Evolutionary conservation across 2,113 vertebrate species (phyloP).

Genomic region (Hassar affinis): DNA sequence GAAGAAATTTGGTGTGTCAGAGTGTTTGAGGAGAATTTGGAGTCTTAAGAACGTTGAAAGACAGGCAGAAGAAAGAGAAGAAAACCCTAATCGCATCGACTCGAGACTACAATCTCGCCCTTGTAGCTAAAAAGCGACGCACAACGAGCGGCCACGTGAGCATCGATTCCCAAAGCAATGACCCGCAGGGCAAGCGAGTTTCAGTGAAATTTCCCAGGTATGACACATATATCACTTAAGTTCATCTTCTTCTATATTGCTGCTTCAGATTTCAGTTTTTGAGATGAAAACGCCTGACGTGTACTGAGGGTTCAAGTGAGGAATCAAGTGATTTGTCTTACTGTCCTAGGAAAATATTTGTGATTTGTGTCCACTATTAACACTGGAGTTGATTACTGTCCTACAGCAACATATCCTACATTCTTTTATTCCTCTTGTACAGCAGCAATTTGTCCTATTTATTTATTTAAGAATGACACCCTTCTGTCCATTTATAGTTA

Average conservation of each 20-base stretch:
- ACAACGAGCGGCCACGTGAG: not conserved
- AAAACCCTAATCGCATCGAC: not conserved
- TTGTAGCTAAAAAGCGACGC: not conserved
- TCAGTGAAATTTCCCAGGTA: constrained; percentile 47
- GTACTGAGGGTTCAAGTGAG: no score
- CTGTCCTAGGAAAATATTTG: not conserved
- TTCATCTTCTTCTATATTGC: not conserved
- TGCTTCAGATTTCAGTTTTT: not conserved
- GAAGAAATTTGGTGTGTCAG: constrained; percentile 1
- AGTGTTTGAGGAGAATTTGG: not conserved
- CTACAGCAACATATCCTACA: not conserved
- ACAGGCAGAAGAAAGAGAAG: not conserved
- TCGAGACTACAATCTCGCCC: not conserved
- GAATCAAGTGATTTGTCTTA: not conserved
- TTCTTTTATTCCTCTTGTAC: not conserved
- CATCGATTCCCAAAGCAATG: constrained; percentile 6
- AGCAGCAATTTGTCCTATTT: not conserved
- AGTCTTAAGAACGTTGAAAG: not conserved
- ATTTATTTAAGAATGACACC: not conserved
- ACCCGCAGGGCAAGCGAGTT: not conserved
- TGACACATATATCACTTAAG: not conserved
- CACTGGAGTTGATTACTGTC: not conserved
- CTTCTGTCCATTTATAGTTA: not conserved
- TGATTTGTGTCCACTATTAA: not conserved
- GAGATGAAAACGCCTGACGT: not conserved